Evolutionary conservation across 2,888 invertebrate species (phyloP).

Genomic region (Hesperia comma): DNA sequence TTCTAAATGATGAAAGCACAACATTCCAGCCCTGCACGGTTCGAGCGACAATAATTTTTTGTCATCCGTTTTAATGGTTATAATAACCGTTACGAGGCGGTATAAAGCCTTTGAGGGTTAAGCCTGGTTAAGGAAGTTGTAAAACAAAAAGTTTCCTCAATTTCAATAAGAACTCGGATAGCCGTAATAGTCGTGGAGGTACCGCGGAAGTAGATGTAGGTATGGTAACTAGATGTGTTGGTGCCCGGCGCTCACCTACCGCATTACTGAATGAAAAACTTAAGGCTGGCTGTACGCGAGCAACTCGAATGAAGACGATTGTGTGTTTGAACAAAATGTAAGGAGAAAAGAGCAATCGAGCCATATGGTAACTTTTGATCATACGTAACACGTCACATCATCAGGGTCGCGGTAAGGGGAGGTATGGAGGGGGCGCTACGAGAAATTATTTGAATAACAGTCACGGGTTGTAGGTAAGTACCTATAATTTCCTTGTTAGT

Average conservation of each 20-base stretch:
- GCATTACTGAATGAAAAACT: conserved; percentile 53
- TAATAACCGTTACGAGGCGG: conserved; percentile 16
- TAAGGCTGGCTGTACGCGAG: conserved; percentile 33
- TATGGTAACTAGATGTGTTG: conserved; percentile 45
- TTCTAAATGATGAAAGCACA: no score
- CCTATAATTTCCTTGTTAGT: no score
- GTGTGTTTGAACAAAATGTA: background rate
- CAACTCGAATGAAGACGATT: background rate
- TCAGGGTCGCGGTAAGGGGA: no score
- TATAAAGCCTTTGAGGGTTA: conserved; percentile 24
- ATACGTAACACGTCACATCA: no score
- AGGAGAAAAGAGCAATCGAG: no score
- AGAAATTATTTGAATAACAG: no score
- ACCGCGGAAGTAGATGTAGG: conserved; percentile 45
- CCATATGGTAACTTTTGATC: no score
- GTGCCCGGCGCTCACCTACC: conserved; percentile 48
- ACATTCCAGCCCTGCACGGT: background rate
- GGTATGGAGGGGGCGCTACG: no score
- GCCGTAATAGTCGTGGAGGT: conserved; percentile 11
- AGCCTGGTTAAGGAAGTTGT: conserved; percentile 13
- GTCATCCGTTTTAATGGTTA: conserved; percentile 16
- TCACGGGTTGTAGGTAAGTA: no score
- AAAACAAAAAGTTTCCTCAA: conserved; percentile 25
- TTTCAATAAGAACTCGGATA: conserved; percentile 19
- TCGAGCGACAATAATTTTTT: conserved; percentile 22